phyloP scores from a whole-genome alignment of 2,888 invertebrate species.

The Lathronympha strigana region DNA sequence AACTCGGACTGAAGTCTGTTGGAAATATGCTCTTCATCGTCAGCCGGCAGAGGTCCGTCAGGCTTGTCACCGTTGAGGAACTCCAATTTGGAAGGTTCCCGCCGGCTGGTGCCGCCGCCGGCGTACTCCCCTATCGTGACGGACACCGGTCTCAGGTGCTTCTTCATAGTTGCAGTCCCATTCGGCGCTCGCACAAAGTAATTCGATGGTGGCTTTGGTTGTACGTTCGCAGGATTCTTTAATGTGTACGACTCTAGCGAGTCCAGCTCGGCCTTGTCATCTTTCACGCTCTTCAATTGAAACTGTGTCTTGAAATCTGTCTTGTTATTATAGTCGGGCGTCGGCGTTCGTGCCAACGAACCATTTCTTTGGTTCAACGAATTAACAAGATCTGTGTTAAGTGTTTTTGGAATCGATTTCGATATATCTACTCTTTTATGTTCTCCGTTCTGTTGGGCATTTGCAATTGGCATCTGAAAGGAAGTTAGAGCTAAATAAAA shows the following conservation, averaged over 20 bases:
- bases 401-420: constrained; percentile 50
- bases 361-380: constrained; percentile 65
- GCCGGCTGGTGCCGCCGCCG: constrained; percentile 77
- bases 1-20: constrained; percentile 90
- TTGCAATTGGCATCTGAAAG: constrained; percentile 68
- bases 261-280: constrained; percentile 88
- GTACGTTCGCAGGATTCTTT: constrained; percentile 85
- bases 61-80: constrained; percentile 83
- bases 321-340: constrained; percentile 72
- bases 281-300: constrained; percentile 62
- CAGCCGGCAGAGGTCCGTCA: constrained; percentile 63
- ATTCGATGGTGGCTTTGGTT: constrained; percentile 87
- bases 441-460: constrained; percentile 67
- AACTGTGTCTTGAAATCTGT: constrained; percentile 52
- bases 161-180: constrained; percentile 84
- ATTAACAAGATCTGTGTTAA: constrained; percentile 56
- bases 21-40: constrained; percentile 82
- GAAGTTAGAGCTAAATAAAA: constrained; percentile 34
- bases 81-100: constrained; percentile 89
- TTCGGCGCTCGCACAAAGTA: constrained; percentile 86
- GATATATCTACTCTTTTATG: constrained; percentile 54
- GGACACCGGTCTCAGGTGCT: constrained; percentile 85
- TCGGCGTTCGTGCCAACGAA: constrained; percentile 68
- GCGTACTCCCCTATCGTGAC: constrained; percentile 89
- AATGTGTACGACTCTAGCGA: constrained; percentile 90